Percentiles rank a stretch among this genome's conserved stretches.
Evolutionary conservation across 1,140 invertebrate species (phyloP).

Genomic region (Delia radicum): DNA sequence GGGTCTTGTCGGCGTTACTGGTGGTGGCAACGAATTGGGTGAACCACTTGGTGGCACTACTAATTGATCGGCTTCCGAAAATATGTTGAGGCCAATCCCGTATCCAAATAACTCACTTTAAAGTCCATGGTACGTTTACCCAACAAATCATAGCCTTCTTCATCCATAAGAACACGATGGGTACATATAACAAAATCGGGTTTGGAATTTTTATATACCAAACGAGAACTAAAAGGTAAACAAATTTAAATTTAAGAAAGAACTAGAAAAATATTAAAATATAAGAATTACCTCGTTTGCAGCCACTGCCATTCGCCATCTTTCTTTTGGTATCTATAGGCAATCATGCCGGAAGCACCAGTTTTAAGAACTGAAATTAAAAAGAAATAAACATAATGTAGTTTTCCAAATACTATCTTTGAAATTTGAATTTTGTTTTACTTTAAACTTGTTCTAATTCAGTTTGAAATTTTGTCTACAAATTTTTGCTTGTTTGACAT

Average conservation of each 20-base stretch:
- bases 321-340: constrained; percentile 93
- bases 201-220: constrained; percentile 99
- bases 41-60: constrained; percentile 62
- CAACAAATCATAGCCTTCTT: constrained; percentile 93
- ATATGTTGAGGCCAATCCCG: constrained; percentile 85
- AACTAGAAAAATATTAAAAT: not conserved
- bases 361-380: constrained; percentile 88
- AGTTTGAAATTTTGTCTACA: not conserved
- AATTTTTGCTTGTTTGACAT: no score
- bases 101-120: constrained; percentile 93
- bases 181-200: constrained; percentile 98
- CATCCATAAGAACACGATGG: constrained; percentile 96
- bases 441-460: no score
- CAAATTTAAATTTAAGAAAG: not conserved
- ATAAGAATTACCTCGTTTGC: constrained; percentile 67
- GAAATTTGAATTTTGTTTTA: no score
- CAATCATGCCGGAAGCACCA: constrained; percentile 96
- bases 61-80: constrained; percentile 85
- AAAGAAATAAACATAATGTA: no score
- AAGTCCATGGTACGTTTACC: constrained; percentile 98
- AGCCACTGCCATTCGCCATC: constrained; percentile 96
- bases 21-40: constrained; percentile 58
- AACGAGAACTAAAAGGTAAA: constrained; percentile 69
- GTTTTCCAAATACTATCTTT: no score
- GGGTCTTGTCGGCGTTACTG: constrained; percentile 70